Conservation (phyloP, 2,888 invertebrate species). For the Epsilonema sp. region DNA sequence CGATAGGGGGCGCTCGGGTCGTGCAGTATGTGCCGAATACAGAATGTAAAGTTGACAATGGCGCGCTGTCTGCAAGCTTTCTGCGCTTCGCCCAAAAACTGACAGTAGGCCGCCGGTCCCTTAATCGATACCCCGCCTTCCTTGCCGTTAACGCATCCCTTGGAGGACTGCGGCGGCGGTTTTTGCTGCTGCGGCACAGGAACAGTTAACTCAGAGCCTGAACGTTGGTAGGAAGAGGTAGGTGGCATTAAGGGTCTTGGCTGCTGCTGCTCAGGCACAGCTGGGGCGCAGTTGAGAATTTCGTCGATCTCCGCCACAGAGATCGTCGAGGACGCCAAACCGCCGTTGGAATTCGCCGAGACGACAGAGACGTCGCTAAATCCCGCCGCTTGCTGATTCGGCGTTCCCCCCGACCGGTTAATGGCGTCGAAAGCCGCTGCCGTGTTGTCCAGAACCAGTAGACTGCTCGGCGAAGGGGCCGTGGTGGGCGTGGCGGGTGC, state of each 20-base stretch:
- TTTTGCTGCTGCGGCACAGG: neutral
- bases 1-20: constrained; percentile 63
- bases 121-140: too few species aligned
- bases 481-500: neutral
- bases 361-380: neutral
- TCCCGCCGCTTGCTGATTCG: neutral
- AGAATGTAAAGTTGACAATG: constrained; percentile 52
- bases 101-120: neutral
- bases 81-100: neutral
- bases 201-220: neutral
- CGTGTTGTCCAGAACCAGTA: too few species aligned
- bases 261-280: neutral
- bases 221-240: neutral
- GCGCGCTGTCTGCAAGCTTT: constrained; percentile 38
- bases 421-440: neutral
- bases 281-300: neutral
- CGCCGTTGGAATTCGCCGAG: neutral
- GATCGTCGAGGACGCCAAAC: too few species aligned
- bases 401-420: neutral
- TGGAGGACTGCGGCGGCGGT: neutral
- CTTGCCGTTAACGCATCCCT: neutral
- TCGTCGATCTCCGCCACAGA: too few species aligned
- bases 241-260: too few species aligned
- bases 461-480: neutral
- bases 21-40: constrained; percentile 58